Percentiles rank a stretch among this genome's conserved stretches.
Conservation (phyloP, 2,888 invertebrate genomes). For the Atrina japonica region DNA sequence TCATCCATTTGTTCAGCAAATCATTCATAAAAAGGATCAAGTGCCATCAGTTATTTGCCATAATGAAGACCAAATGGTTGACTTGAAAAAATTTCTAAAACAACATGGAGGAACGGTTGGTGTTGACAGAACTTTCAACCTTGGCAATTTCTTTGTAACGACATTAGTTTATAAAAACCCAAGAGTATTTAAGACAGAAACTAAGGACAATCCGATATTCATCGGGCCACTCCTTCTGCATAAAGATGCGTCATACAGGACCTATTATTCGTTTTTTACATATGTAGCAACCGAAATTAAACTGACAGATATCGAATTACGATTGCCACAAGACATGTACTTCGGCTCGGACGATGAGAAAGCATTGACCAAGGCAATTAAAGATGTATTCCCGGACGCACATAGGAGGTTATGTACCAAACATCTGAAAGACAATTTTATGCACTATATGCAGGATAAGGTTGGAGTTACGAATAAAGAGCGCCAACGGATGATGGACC, state of each 20-base stretch:
- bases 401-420: slow-evolving; percentile 5
- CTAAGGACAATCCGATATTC: slow-evolving; percentile 24
- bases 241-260: slow-evolving; percentile 3
- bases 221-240: slow-evolving; percentile 26
- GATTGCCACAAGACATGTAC: slow-evolving; percentile 6
- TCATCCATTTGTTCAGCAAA: slow-evolving; percentile 5
- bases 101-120: neutral
- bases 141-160: slow-evolving; percentile 20
- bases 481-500: neutral
- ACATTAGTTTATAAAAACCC: slow-evolving; percentile 19
- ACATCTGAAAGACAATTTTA: slow-evolving; percentile 23
- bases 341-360: slow-evolving; percentile 27
- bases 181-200: slow-evolving; percentile 3
- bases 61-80: slow-evolving; percentile 4
- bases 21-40: slow-evolving; percentile 1
- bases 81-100: neutral
- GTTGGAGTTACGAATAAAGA: slow-evolving; percentile 1
- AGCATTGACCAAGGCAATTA: slow-evolving; percentile 18
- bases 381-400: slow-evolving; percentile 1
- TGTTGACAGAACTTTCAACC: slow-evolving; percentile 6
- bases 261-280: slow-evolving; percentile 9
- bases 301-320: neutral
- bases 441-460: slow-evolving; percentile 9
- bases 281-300: neutral
- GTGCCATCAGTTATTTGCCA: slow-evolving; percentile 15